Conservation (phyloP, 2,888 invertebrate species). For the Junonia oenone region DNA sequence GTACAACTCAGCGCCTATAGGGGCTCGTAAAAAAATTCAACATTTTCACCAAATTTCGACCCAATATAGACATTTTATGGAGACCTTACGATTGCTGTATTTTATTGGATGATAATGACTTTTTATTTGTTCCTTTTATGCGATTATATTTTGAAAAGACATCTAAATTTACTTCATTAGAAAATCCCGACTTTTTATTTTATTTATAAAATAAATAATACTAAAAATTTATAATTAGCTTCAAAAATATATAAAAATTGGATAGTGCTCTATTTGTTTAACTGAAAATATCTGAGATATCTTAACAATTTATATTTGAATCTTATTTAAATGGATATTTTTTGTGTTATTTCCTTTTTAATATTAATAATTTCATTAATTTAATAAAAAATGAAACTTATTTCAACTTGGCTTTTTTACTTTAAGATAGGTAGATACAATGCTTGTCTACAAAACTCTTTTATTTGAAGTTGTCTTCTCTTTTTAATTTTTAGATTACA, state of each 20-base stretch:
- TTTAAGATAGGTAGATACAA: too few species aligned
- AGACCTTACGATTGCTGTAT: conserved; percentile 31
- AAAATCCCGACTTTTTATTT: neutral
- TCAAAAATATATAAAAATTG: neutral
- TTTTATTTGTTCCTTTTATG: conserved; percentile 1
- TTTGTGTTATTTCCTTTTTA: neutral
- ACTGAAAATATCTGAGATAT: neutral
- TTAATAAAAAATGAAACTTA: too few species aligned
- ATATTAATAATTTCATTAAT: too few species aligned
- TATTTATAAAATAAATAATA: neutral
- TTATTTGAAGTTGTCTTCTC: neutral
- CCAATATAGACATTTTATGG: conserved; percentile 46
- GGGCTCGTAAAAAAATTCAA: conserved; percentile 59
- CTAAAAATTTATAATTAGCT: neutral
- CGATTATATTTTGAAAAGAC: neutral
- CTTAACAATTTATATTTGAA: neutral
- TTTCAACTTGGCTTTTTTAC: too few species aligned
- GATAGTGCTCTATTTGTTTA: neutral
- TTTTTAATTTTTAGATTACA: neutral
- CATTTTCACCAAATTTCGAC: conserved; percentile 50
- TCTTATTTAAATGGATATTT: neutral
- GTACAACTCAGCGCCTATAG: conserved; percentile 70
- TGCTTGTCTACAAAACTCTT: too few species aligned
- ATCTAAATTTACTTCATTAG: conserved; percentile 1
- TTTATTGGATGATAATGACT: neutral